These are phyloP conservation scores for Anoplolepis gracilipes DNA, from an alignment of 1,140 invertebrate species.

Conservation along the genomic window DNA sequence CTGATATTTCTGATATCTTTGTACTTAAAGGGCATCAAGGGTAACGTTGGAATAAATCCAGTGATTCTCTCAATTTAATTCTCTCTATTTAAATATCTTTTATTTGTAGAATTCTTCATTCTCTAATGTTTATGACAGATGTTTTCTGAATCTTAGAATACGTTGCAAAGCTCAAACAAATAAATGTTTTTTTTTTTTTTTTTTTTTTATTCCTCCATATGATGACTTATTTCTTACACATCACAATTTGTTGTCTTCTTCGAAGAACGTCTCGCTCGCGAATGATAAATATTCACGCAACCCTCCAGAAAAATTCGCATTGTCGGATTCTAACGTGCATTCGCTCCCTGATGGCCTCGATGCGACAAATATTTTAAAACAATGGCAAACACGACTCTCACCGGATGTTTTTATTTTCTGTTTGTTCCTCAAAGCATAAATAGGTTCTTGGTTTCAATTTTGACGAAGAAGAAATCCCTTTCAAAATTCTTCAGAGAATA, in stretches of 20 bases:
- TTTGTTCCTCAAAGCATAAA: constrained; percentile 7
- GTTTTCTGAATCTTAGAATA: neutral
- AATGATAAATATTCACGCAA: neutral
- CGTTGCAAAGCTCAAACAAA: neutral
- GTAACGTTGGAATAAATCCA: neutral
- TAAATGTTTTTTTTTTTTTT: too few species aligned
- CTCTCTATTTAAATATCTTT: too few species aligned
- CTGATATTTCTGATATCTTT: neutral
- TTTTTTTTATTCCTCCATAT: neutral
- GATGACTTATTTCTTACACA: neutral
- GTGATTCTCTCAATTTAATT: neutral
- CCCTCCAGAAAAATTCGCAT: neutral
- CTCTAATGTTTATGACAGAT: neutral
- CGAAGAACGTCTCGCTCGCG: neutral
- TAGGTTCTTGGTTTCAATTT: constrained; percentile 28
- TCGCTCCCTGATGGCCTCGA: neutral
- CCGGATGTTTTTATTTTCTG: constrained; percentile 13
- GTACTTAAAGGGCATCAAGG: neutral
- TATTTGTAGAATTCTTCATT: neutral
- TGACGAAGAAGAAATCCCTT: constrained; percentile 10
- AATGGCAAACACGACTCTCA: neutral
- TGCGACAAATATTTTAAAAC: constrained; percentile 15
- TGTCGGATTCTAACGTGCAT: neutral
- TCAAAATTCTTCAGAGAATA: constrained; percentile 29
- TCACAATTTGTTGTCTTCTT: neutral